phyloP scores from a whole-genome alignment of 2,888 invertebrate genomes.

The Cheilosia impressa region DNA sequence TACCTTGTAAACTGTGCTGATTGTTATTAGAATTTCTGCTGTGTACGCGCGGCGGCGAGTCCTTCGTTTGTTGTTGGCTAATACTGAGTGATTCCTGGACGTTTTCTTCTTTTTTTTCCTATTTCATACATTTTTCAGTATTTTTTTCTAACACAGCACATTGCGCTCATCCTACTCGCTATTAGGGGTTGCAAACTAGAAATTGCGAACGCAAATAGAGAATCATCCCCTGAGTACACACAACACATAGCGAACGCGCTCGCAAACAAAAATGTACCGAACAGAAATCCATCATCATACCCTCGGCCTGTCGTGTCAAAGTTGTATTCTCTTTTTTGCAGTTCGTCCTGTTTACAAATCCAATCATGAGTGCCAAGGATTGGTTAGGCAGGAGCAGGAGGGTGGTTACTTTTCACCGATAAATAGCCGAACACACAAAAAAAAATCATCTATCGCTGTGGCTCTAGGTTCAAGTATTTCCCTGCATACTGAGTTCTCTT shows the following conservation, averaged over 20 bases:
- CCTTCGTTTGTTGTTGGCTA: constrained; percentile 27
- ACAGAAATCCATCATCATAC: constrained; percentile 63
- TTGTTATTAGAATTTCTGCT: constrained; percentile 71
- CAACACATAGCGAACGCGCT: constrained; percentile 30
- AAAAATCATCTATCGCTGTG: constrained; percentile 34
- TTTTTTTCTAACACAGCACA: constrained; percentile 38
- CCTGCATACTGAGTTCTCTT: constrained; percentile 36
- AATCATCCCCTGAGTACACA: constrained; percentile 71
- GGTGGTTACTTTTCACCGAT: constrained; percentile 68
- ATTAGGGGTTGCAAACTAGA: constrained; percentile 71
- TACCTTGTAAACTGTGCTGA: constrained; percentile 26
- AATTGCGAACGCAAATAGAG: constrained; percentile 74
- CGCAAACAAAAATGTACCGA: constrained; percentile 36
- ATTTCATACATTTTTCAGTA: constrained; percentile 19
- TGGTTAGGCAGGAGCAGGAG: constrained; percentile 65
- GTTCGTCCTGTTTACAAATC: constrained; percentile 73
- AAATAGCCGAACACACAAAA: constrained; percentile 35
- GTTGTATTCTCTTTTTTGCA: constrained; percentile 43
- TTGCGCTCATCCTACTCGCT: constrained; percentile 19
- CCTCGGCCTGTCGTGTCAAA: constrained; percentile 41
- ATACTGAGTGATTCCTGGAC: constrained; percentile 9
- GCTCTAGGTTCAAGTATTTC: constrained; percentile 35
- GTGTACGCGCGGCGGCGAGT: constrained; percentile 45
- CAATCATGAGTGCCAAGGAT: constrained; percentile 74
- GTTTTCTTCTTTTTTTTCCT: background rate